Base-by-base conservation (phyloP, 1,140 invertebrate species). In the Euura saliciscinereae region DNA sequence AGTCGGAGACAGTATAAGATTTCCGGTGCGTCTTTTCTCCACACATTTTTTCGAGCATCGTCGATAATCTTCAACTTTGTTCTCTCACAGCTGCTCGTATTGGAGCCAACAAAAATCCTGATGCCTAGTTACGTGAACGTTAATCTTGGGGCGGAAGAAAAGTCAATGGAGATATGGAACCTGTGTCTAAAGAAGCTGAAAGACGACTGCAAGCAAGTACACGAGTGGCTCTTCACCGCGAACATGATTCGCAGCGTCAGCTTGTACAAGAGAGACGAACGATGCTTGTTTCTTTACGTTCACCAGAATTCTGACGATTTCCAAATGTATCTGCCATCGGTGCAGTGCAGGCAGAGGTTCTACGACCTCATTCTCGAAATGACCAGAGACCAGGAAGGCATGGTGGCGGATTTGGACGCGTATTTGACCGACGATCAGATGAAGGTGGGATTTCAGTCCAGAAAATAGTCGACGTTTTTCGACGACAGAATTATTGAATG, bases 301-400 rank as follows among this genome's bases (percentile, higher is more conserved):
- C 95, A 98, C 84, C 95, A 99, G 83, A 99, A 99, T 82, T 99
- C 97, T 6, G 97, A 99, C 83, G 98, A 99, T 88, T 99, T 99
- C 88, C 98, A 99, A 91, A 98, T 99, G 88, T 99, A 95, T 84
- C 95, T 99, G 76, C 97, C 98, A 8, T 99, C 97, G 0, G 91
- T 93, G 67, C 88, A 91, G 66, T 96, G 95, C 85, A 90, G 97
- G 73, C 92, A 96, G 83, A 91, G 92, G 78, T 95, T 97, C 79
- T 94, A 95, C 83, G 92, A 95, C 78, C 83, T 96, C 3, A 90
- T 97, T 45, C 86, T 95, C 8, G 93, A 96, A 86, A 91, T 98
- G 83, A 96, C 96, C 0, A 93, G 92, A 6, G 94, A 97, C 84
- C 93, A 96, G 85, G 93, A 94, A 80, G 94, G 95, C 65, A 92